Evolutionary conservation across 2,113 vertebrate species (phyloP).

Genomic region (Hirundichthys speculiger): DNA sequence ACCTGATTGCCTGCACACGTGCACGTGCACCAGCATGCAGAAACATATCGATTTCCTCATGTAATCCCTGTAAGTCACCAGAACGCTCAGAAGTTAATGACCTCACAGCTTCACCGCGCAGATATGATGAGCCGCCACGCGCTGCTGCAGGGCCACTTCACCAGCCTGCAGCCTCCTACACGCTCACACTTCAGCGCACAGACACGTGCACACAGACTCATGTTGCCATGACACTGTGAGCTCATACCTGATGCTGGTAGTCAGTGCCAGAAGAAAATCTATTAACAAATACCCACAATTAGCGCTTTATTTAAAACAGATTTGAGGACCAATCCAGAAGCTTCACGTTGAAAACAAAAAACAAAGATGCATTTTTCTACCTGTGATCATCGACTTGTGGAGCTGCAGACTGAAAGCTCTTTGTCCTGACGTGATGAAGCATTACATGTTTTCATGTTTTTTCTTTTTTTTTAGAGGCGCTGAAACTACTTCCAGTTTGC

Average conservation of each 20-base stretch:
- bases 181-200: conserved; percentile 38
- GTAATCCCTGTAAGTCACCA: neutral
- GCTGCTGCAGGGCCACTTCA: conserved; percentile 8
- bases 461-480: too few species aligned
- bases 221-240: conserved; percentile 52
- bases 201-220: conserved; percentile 32
- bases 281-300: conserved; percentile 2
- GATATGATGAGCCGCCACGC: neutral
- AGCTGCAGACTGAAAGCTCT: too few species aligned
- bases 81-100: neutral
- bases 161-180: conserved; percentile 54
- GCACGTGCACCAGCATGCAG: too few species aligned
- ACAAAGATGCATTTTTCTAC: too few species aligned
- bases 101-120: conserved; percentile 1
- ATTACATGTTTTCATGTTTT: too few species aligned
- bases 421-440: too few species aligned
- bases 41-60: conserved; percentile 12
- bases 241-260: conserved; percentile 5
- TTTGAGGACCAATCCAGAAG: too few species aligned
- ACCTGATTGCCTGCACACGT: too few species aligned
- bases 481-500: too few species aligned
- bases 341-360: too few species aligned
- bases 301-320: neutral
- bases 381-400: too few species aligned
- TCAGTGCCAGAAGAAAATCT: neutral